A percentile compares a stretch with the other conserved stretches of the same genome.
phyloP scores from a whole-genome alignment of 2,888 invertebrate genomes.

The Mylabris sibirica region DNA sequence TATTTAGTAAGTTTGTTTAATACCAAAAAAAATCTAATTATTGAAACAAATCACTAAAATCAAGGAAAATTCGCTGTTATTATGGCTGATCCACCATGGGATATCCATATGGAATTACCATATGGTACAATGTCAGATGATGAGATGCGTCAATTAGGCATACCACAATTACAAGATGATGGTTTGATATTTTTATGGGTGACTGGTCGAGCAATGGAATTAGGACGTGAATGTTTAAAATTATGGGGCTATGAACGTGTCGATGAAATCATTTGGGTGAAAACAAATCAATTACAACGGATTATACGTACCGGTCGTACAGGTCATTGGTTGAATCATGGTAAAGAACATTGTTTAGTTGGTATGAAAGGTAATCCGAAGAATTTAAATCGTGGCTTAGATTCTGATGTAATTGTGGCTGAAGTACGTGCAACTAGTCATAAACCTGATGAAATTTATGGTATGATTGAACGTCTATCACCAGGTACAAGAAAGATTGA shows the following conservation, averaged over 20 bases:
- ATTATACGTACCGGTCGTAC: constrained; percentile 97
- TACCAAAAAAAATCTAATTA: not conserved
- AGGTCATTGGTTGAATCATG: constrained; percentile 98
- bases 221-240: constrained; percentile 94
- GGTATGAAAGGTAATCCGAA: constrained; percentile 96
- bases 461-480: constrained; percentile 93
- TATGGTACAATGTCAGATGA: constrained; percentile 99
- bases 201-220: constrained; percentile 95
- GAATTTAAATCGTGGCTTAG: constrained; percentile 89
- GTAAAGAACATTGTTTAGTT: constrained; percentile 96
- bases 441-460: constrained; percentile 98
- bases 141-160: constrained; percentile 95
- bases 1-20: constrained; percentile 7
- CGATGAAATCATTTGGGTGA: constrained; percentile 98
- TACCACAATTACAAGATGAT: constrained; percentile 93
- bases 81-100: constrained; percentile 99
- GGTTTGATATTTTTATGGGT: constrained; percentile 98
- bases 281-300: constrained; percentile 96
- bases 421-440: constrained; percentile 98
- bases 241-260: constrained; percentile 97
- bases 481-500: constrained; percentile 98
- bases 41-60: constrained; percentile 19
- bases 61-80: constrained; percentile 96
- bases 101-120: constrained; percentile 98
- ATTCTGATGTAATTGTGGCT: constrained; percentile 98